These are phyloP conservation scores for Cotesia chilonis DNA, from an alignment of 1,140 invertebrate genomes.

Conservation along the genomic window DNA sequence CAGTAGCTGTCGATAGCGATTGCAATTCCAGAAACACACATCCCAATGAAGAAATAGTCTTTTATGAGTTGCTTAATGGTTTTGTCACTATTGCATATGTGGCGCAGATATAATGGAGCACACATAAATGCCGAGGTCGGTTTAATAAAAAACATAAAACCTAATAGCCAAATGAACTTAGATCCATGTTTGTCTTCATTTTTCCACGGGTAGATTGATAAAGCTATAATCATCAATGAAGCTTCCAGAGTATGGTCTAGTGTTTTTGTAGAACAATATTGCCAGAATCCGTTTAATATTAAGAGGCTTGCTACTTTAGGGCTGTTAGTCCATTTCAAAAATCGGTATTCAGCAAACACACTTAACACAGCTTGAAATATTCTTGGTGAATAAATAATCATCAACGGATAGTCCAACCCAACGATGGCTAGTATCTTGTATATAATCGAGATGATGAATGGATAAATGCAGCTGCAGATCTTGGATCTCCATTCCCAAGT, in stretches of 20 bases:
- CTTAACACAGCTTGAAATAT: constrained; percentile 81
- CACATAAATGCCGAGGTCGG: constrained; percentile 86
- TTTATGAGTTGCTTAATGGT: constrained; percentile 35
- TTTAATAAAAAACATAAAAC: constrained; percentile 75
- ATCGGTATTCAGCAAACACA: constrained; percentile 78
- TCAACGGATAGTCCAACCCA: constrained; percentile 46
- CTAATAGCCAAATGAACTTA: constrained; percentile 76
- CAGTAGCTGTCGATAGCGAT: constrained; percentile 76
- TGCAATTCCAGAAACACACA: constrained; percentile 50
- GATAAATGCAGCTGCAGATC: constrained; percentile 85
- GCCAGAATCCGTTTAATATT: constrained; percentile 83
- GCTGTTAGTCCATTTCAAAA: constrained; percentile 74
- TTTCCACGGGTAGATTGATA: constrained; percentile 84
- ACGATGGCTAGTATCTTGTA: constrained; percentile 48
- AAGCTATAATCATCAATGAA: constrained; percentile 77
- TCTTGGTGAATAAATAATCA: constrained; percentile 70
- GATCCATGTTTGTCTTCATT: constrained; percentile 47
- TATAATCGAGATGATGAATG: constrained; percentile 71
- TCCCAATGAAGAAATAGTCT: constrained; percentile 46
- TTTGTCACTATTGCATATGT: constrained; percentile 61
- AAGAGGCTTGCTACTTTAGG: constrained; percentile 72
- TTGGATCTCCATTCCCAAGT: constrained; percentile 92
- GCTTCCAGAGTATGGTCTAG: constrained; percentile 87
- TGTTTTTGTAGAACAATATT: constrained; percentile 86
- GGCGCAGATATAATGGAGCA: constrained; percentile 76